These are phyloP conservation scores for Bugulina stolonifera DNA, from an alignment of 2,888 invertebrate genomes.

Conservation along the genomic window DNA sequence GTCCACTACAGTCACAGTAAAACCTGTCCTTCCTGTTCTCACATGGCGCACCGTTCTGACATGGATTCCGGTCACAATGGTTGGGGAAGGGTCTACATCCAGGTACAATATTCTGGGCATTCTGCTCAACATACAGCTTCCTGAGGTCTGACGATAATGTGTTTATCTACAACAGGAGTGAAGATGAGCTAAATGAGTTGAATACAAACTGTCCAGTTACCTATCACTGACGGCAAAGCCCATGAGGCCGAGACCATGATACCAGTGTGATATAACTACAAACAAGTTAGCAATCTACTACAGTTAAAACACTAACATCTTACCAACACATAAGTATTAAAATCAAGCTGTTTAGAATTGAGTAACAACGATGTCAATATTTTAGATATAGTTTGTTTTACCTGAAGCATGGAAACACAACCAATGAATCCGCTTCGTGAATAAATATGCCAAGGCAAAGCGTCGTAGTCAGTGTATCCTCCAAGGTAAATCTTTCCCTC, in stretches of 20 bases:
- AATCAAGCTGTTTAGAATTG: too few relatives aligned
- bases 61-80: constrained; percentile 35
- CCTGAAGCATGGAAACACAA: constrained; percentile 42
- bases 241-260: too few relatives aligned
- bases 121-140: constrained; percentile 26
- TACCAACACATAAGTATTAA: too few relatives aligned
- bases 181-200: neutral
- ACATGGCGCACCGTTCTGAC: constrained; percentile 38
- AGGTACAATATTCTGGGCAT: constrained; percentile 29
- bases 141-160: constrained; percentile 5
- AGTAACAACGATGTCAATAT: too few relatives aligned
- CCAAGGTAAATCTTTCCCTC: constrained; percentile 10
- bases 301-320: too few relatives aligned
- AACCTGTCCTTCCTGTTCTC: constrained; percentile 37
- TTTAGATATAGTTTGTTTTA: too few relatives aligned
- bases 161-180: constrained; percentile 6
- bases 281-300: too few relatives aligned
- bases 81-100: constrained; percentile 33
- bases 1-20: constrained; percentile 45
- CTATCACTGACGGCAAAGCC: too few relatives aligned
- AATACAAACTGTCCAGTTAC: too few relatives aligned
- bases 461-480: constrained; percentile 28
- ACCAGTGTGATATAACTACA: too few relatives aligned
- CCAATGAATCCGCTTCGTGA: constrained; percentile 43
- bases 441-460: constrained; percentile 46